A percentile compares a stretch with the other conserved stretches of the same genome.
phyloP scores from a whole-genome alignment of 2,113 vertebrate genomes.

The Chunga burmeisteri region DNA sequence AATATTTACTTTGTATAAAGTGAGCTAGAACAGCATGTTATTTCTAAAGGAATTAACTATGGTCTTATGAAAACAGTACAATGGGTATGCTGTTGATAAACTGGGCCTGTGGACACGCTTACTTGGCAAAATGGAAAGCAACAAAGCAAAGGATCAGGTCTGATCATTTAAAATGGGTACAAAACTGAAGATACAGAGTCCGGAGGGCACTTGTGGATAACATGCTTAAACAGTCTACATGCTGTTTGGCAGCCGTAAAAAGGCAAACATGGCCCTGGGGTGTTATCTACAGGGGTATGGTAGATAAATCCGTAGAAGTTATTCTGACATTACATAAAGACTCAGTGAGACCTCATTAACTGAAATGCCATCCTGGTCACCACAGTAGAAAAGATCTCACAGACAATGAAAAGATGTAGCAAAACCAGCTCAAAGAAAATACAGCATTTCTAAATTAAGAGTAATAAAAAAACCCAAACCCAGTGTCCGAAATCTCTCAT shows the following conservation, averaged over 20 bases:
- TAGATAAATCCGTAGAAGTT: slow-evolving; percentile 57
- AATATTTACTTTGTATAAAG: slow-evolving; percentile 32
- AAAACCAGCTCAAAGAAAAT: background rate
- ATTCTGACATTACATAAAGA: slow-evolving; percentile 69
- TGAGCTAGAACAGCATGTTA: slow-evolving; percentile 55
- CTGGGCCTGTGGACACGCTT: slow-evolving; percentile 35
- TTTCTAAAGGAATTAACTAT: slow-evolving; percentile 50
- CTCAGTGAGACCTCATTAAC: slow-evolving; percentile 68
- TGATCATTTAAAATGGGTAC: slow-evolving; percentile 68
- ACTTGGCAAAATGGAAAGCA: slow-evolving; percentile 55
- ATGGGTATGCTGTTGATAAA: background rate
- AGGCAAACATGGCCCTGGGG: slow-evolving; percentile 66
- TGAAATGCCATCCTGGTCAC: slow-evolving; percentile 64
- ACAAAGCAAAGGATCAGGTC: slow-evolving; percentile 63
- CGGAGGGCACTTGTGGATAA: slow-evolving; percentile 64
- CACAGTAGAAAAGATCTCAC: slow-evolving; percentile 36
- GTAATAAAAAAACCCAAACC: background rate
- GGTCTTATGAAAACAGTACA: background rate
- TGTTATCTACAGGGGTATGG: slow-evolving; percentile 58
- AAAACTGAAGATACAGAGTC: slow-evolving; percentile 64
- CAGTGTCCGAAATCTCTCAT: background rate
- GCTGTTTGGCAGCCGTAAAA: slow-evolving; percentile 66
- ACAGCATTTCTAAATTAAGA: background rate
- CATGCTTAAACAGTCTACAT: slow-evolving; percentile 53
- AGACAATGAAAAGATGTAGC: slow-evolving; percentile 44